These are phyloP conservation scores for Megalops atlanticus DNA, from an alignment of 2,113 vertebrate species.

Conservation along the genomic window DNA sequence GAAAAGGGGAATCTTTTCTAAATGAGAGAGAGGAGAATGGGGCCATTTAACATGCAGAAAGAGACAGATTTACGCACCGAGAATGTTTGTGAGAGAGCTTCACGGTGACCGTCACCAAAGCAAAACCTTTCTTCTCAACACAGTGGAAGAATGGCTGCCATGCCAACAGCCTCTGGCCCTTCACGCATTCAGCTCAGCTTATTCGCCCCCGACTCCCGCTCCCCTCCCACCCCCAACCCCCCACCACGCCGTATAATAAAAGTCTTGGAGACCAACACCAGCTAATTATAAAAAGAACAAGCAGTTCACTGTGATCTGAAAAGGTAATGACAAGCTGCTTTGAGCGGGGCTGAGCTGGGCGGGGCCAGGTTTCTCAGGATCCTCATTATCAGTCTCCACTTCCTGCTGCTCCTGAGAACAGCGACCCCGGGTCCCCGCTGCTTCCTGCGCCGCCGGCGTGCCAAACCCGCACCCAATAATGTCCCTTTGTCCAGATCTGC, in stretches of 20 bases:
- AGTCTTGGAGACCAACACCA: background rate
- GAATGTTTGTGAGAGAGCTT: constrained; percentile 47
- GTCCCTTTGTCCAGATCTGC: background rate
- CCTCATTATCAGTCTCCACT: background rate
- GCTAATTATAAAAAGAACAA: constrained; percentile 20
- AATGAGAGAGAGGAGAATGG: background rate
- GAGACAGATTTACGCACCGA: constrained; percentile 4
- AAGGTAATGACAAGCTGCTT: background rate
- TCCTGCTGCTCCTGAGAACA: constrained; percentile 1
- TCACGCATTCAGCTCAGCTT: constrained; percentile 51
- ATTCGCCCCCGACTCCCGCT: constrained; percentile 32
- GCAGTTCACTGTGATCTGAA: constrained; percentile 13
- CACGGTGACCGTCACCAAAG: constrained; percentile 37
- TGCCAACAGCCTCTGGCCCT: constrained; percentile 57
- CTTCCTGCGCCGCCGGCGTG: background rate
- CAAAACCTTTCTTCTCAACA: constrained; percentile 52
- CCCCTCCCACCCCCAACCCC: background rate
- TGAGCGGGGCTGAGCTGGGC: background rate
- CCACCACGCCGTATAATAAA: background rate
- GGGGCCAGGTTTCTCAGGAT: constrained; percentile 17
- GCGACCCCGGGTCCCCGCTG: background rate
- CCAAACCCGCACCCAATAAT: constrained; percentile 8
- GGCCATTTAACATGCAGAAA: constrained; percentile 37
- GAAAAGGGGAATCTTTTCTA: background rate
- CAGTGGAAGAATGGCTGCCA: constrained; percentile 57